Evolutionary conservation across 2,888 invertebrate species (phyloP), one percentile per base, ranked within the genome.

Genomic region (Parascotia fuliginaria): DNA sequence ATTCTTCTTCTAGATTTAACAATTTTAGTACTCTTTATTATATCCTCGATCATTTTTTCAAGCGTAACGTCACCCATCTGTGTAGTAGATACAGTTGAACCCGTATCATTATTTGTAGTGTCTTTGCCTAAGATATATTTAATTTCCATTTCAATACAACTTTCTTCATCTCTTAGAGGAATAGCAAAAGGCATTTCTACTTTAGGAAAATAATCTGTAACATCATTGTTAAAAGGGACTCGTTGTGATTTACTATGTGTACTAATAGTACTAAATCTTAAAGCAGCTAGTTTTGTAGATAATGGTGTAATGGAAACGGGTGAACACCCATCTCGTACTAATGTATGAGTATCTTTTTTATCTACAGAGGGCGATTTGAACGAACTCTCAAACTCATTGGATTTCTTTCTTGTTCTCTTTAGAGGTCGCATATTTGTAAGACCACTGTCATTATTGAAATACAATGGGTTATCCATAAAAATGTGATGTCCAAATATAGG

Each of bases 21-120:
- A 42, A 91, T 90, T 68, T 91, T 90, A 0, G 93, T 93, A 55
- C 93, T 93, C 60, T 94, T 94, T 55, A 94, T 88, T 44, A 94
- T 93, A 51, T 93, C 94, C 70, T 94, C 93, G 33, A 94, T 94
- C 83, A 94, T 93, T 79, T 86, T 92, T 70, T 94, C 94, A 34
- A 94, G 77, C 9, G 92, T 92, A 0, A 88, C 70, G 65, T 92
- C 92, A 2, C 92, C 92, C 92, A 92, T 92, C 79, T 92, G 88
- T 2, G 92, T 91, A 12, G 92, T 92, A 0, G 92, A 92, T 16
- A 92, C 87, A 6, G 92, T 90, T 9, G 91, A 89, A 57, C 85
- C 89, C 1, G 89, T 81, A 32, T 82, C 80, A 62, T 84, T 86
- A 1, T 71, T 73, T 16, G 80, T 58, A 15, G 87, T 85, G 52